A percentile compares a stretch with the other conserved stretches of the same genome.
These are phyloP conservation scores for Reinhardtius hippoglossoides DNA, from an alignment of 2,113 vertebrate species.

Conservation along the genomic window DNA sequence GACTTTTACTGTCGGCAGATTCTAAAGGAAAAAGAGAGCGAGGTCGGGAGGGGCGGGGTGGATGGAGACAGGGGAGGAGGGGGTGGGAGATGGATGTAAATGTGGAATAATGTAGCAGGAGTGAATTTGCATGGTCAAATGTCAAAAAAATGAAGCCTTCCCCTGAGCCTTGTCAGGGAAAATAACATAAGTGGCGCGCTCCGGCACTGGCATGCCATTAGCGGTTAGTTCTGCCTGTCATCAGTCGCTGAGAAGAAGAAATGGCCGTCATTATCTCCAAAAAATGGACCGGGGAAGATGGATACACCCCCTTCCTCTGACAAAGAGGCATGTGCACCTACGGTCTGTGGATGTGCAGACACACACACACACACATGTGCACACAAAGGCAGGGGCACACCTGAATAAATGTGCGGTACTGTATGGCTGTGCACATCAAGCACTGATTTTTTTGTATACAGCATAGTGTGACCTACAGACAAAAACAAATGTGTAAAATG, in stretches of 20 bases:
- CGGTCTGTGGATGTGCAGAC: conserved; percentile 48
- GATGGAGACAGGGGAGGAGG: conserved; percentile 55
- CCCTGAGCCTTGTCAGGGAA: conserved; percentile 97
- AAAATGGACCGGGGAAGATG: conserved; percentile 76
- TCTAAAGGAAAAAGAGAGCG: conserved; percentile 41
- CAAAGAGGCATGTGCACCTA: conserved; percentile 73
- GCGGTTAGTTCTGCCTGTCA: conserved; percentile 96
- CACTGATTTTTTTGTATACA: conserved; percentile 11
- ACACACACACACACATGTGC: conserved; percentile 41
- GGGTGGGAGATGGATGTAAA: conserved; percentile 92
- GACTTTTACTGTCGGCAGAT: conserved; percentile 86
- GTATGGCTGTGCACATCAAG: conserved; percentile 34
- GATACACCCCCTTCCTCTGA: conserved; percentile 79
- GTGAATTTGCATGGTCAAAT: conserved; percentile 99
- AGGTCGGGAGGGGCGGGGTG: conserved; percentile 50
- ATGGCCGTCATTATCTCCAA: conserved; percentile 94
- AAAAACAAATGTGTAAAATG: neutral
- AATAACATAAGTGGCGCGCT: conserved; percentile 94
- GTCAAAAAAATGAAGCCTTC: conserved; percentile 99
- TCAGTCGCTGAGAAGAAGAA: conserved; percentile 90
- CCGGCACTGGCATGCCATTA: conserved; percentile 95
- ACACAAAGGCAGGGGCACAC: conserved; percentile 48
- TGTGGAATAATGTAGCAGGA: conserved; percentile 99
- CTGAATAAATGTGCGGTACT: conserved; percentile 26
- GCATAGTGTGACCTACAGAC: conserved; percentile 4